Evolutionary conservation across 1,140 invertebrate species (phyloP).

Genomic region (Drosophila setifemur): DNA sequence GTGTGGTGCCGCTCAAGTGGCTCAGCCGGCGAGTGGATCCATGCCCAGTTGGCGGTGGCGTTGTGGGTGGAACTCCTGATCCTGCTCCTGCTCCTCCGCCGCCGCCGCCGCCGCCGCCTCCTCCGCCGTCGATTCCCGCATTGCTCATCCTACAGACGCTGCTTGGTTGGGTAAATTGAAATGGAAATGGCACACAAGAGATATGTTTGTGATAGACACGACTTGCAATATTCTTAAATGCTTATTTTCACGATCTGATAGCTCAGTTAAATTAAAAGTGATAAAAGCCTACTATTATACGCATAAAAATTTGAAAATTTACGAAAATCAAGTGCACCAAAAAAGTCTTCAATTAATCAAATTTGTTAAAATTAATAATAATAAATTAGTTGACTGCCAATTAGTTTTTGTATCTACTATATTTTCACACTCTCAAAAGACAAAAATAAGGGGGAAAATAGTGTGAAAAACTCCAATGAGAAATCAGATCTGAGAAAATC

Average conservation of each 20-base stretch:
- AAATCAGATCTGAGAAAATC: background rate
- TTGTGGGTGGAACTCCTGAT: conserved; percentile 60
- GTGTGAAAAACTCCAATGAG: background rate
- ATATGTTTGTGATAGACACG: conserved; percentile 24
- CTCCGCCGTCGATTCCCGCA: conserved; percentile 48
- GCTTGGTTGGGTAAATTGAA: conserved; percentile 39
- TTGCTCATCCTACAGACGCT: conserved; percentile 70
- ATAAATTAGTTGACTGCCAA: too few relatives aligned
- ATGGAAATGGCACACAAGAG: conserved; percentile 48
- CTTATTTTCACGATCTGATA: conserved; percentile 4
- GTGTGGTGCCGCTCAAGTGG: conserved; percentile 83
- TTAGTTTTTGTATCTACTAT: too few relatives aligned
- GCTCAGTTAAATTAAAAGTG: background rate
- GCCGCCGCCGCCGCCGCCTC: conserved; percentile 18
- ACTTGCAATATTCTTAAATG: conserved; percentile 16
- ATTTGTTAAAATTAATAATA: background rate
- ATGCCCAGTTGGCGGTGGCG: conserved; percentile 39
- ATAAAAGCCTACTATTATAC: background rate
- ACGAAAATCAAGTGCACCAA: background rate
- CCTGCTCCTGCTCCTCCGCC: conserved; percentile 8
- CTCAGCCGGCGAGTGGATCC: conserved; percentile 87
- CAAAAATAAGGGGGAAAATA: background rate
- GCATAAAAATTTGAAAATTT: background rate
- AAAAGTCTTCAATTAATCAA: too few relatives aligned
- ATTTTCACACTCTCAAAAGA: background rate